phyloP scores from a whole-genome alignment of 2,113 vertebrate genomes.

The Zosterops borbonicus region DNA sequence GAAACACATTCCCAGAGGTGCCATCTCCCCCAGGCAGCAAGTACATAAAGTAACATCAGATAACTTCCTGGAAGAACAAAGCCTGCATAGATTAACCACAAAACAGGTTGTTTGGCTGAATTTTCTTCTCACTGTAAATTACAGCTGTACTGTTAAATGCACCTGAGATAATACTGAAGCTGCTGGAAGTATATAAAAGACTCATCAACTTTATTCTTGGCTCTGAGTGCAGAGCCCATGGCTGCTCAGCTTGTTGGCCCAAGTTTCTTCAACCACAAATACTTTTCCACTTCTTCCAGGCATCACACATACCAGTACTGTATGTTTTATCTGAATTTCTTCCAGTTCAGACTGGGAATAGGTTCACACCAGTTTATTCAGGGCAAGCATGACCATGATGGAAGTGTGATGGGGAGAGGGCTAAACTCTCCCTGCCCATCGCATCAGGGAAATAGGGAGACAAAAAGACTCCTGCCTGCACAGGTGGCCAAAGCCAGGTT shows the following conservation, averaged over 20 bases:
- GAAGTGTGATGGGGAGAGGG: accelerated
- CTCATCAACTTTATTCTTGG: background rate
- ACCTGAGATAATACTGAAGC: background rate
- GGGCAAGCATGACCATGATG: accelerated
- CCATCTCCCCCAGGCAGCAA: background rate
- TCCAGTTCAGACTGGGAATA: background rate
- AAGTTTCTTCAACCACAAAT: background rate
- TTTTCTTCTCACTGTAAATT: background rate
- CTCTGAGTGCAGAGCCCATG: background rate
- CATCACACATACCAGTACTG: accelerated
- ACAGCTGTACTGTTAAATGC: background rate
- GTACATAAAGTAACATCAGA: background rate
- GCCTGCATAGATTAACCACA: background rate
- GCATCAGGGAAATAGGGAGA: background rate
- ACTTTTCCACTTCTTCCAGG: background rate
- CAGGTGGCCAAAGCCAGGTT: background rate
- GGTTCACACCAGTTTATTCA: background rate
- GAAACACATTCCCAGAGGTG: slow-evolving; percentile 6
- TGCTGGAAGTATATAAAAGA: background rate
- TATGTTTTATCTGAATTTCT: background rate
- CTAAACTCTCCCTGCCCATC: background rate
- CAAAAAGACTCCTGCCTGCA: background rate
- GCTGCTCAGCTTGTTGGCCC: background rate
- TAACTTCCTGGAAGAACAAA: background rate
- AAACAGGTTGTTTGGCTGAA: background rate